These are phyloP conservation scores for Thinocorus orbignyianus DNA, from an alignment of 2,113 vertebrate species.

Conservation along the genomic window DNA sequence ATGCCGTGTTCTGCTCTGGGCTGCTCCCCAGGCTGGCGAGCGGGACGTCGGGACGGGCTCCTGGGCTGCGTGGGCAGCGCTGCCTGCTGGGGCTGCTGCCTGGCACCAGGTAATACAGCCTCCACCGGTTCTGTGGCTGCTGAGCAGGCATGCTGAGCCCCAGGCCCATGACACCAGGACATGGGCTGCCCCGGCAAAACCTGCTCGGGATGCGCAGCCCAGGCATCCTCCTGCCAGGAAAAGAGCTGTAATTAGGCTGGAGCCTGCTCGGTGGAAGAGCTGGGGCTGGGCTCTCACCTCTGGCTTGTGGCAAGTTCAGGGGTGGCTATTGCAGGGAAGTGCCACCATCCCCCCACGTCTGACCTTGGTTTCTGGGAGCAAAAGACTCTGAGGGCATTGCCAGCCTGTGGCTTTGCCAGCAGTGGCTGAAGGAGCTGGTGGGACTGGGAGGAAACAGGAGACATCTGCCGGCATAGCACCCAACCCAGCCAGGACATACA, in stretches of 20 bases:
- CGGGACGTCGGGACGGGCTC: background rate
- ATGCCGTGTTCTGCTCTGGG: background rate
- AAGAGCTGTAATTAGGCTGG: background rate
- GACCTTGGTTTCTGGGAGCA: background rate
- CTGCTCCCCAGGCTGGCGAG: accelerated
- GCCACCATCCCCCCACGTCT: background rate
- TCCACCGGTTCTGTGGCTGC: slow-evolving; percentile 36
- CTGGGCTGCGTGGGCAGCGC: background rate
- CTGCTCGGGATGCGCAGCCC: background rate
- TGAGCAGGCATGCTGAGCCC: background rate
- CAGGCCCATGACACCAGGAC: background rate
- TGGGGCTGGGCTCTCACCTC: background rate
- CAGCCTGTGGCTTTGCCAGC: background rate
- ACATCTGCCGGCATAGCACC: background rate
- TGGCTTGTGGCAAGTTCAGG: background rate
- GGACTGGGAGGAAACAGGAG: background rate
- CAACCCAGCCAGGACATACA: background rate
- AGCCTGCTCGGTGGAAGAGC: background rate
- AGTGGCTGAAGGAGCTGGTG: background rate
- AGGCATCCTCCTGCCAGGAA: background rate
- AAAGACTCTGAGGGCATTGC: accelerated
- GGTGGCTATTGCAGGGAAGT: background rate
- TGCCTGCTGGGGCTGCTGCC: background rate
- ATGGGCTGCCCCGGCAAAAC: background rate
- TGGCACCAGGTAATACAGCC: slow-evolving; percentile 17